Evolutionary conservation across 2,113 vertebrate species (phyloP), one percentile per base, ranked within the genome.

Genomic region (Vanacampus margaritifer): DNA sequence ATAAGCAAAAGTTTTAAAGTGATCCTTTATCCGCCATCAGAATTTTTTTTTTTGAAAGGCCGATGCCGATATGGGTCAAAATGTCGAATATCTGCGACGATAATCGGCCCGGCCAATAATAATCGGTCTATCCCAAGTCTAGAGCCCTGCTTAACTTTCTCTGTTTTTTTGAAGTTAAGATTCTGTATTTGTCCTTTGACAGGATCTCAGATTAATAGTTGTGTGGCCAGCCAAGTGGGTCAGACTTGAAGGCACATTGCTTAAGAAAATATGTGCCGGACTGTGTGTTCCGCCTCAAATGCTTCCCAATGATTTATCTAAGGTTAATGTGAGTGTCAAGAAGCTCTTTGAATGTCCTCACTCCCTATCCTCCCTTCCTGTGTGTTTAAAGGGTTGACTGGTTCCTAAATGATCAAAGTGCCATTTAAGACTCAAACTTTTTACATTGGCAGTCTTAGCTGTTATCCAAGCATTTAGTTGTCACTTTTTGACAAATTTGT

Each of bases 291-390:
- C 0, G 24, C 7, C 23, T 6, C 26, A 43, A 11, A 0, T 58
- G 41, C 53, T 58, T 75, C 56, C 61, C 4, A 16, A 54, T 63
- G 65, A 72, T 77, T 75, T 75, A 73, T 79, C 53, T 53, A 35
- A 74, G 66, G 65, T 72, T 78, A 65, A 68, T 66, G 35, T 13
- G 24, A 56, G 37, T 53, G 32, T 64, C 53, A 57, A 70, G 32
- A 74, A 65, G 64, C 37, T 65, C 50, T 60, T 60, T 48, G 45
- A 72, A 64, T 11, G 5, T 65, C 41, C 64, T 26, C 63, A 26
- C 6, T 23, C 12, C 50, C 7, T 0, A 46, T 54, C 12, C 32
- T 61, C 21, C 14, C 21, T 58, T 24, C 10, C 14, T 58, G 3
- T 63, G 28, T 56, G 50, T 69, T 75, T 43, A 35, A 37, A 59